Percentiles rank a stretch among this genome's conserved stretches.
Conservation (phyloP, 2,797 vertebrate genomes). For the Rhadinocentrus ornatus region DNA sequence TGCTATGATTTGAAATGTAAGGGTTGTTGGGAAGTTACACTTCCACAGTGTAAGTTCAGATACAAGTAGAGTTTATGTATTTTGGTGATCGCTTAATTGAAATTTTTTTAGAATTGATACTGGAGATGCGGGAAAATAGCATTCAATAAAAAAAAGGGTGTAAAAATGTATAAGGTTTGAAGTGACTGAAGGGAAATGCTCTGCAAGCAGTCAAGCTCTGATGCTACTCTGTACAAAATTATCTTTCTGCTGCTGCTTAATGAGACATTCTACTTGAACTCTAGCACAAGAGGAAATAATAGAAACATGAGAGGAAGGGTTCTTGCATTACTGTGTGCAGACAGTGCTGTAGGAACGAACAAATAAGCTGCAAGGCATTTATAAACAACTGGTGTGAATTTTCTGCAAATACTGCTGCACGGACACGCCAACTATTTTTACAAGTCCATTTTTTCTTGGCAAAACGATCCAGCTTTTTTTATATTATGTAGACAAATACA, state of each 20-base stretch:
- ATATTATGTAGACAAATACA: not conserved
- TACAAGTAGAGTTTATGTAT: not conserved
- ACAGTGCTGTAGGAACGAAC: conserved; percentile 2
- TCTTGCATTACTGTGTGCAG: conserved; percentile 5
- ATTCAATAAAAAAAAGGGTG: not conserved
- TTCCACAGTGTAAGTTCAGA: not conserved
- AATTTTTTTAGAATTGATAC: not conserved
- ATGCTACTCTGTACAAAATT: conserved; percentile 3
- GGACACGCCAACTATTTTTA: conserved; percentile 22
- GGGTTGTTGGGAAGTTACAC: not conserved
- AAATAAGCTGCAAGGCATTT: conserved; percentile 4
- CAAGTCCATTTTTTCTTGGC: conserved; percentile 14
- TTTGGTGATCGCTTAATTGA: not conserved
- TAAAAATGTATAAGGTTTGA: not conserved
- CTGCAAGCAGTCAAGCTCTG: not conserved
- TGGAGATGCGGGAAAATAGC: not conserved
- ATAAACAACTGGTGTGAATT: conserved; percentile 19
- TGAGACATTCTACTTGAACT: conserved; percentile 35
- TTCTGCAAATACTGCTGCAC: conserved; percentile 14
- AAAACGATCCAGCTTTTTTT: conserved; percentile 3
- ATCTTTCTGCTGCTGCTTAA: conserved; percentile 4
- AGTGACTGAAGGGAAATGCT: conserved; percentile 1
- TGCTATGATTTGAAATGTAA: conserved; percentile 1
- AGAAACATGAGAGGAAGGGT: conserved; percentile 4
- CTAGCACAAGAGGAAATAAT: not conserved